Base-by-base conservation (phyloP, 1,140 invertebrate species). In the Philopotamus ludificatus region DNA sequence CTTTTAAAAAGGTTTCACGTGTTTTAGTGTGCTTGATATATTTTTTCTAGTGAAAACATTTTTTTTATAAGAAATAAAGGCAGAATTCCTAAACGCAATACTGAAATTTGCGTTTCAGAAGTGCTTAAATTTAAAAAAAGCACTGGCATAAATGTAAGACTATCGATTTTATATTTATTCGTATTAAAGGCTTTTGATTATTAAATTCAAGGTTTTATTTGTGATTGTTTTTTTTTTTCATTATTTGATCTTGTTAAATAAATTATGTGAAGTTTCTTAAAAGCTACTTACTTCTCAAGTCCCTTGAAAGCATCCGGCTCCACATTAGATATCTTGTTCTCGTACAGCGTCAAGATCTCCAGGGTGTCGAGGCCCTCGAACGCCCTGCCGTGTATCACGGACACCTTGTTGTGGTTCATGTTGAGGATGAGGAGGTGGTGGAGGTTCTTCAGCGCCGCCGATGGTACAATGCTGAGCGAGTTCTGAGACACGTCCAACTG, bases 271-370 rank as follows among this genome's bases (percentile, higher is more conserved):
- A n/a, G n/a, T n/a, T n/a, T n/a, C n/a, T n/a, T n/a, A n/a, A n/a
- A n/a, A n/a, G n/a, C n/a, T 60, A 83, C 84, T 85, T 81, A 94
- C 91, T 91, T 92, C 73, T 92, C 90, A 1, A 93, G 77, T 61
- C 91, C 91, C 64, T 88, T 85, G 76, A 95, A 94, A 12, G 92
- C 91, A 61, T 91, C 89, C 0, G 83, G 77, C 70, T 93, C 91
- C 50, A 95, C 86, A 16, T 76, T 82, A 50, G 83, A 84, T 67
- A 94, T 89, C 78, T 87, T 89, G 74, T 95, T 96, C 74, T 91
- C 92, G 75, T 95, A 95, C 15, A 95, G 77, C 42, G 91, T 93
- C 28, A 96, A 82, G 61, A 94, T 91, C 75, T 93, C 90, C 49
- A 94, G 80, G 3, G 91, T 92, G 65, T 92, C 89, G 67, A 94